Evolutionary conservation across 2,888 invertebrate species (phyloP), one percentile per base, ranked within the genome.

Genomic region (Embidobia sp.): DNA sequence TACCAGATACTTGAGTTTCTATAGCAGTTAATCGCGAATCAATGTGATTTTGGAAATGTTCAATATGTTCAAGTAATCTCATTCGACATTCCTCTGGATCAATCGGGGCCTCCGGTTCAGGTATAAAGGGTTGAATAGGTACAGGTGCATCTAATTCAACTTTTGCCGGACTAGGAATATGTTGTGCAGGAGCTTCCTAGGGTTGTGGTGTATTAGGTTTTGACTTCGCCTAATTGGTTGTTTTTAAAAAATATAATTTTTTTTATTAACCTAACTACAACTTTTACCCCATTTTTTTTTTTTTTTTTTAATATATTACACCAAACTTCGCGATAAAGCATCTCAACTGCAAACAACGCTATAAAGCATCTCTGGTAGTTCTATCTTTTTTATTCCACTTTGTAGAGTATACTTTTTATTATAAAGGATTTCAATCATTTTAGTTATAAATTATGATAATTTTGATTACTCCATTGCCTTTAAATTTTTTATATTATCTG

Each of bases 51-150:
- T 96, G 95, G 84, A 94, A 94, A 79, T 94, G 93, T 82, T 93
- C 92, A 57, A 97, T 93, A 85, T 96, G 96, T 18, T 94, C 93
- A 79, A 96, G 90, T 49, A 97, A 90, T 61, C 95, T 93, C 83
- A 94, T 91, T 79, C 95, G 93, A 82, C 97, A 97, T 86, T 94
- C 95, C 42, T 92, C 91, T 42, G 94, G 93, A 89, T 96, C 95
- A 64, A 96, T 96, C 1, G 95, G 93, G 7, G 95, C 95, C 88
- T 96, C 96, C 0, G 96, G 96, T 88, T 94, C 93, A 7, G 96
- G 96, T 78, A 93, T 93, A 46, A 87, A 85, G 13, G 89, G 87
- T 61, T 86, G 87, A 22, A 82, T 63, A 1, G 84, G 84, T 11
- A 79, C 33, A 19, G 80, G 66, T 8, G 80, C 13, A 1, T 66